These are phyloP conservation scores for Lapara coniferarum DNA, from an alignment of 2,888 invertebrate species.

Conservation along the genomic window DNA sequence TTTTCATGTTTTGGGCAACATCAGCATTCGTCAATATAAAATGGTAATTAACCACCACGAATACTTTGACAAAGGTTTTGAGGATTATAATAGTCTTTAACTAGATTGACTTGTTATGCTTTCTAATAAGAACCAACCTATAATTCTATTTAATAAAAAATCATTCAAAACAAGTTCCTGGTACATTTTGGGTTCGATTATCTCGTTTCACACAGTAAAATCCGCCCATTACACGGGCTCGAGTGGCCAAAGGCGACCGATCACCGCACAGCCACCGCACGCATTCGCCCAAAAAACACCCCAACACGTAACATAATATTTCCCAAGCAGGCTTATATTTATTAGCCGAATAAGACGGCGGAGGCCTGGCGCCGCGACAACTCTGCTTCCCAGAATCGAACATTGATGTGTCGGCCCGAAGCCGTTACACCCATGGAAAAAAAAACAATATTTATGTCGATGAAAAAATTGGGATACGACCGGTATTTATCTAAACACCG, in stretches of 20 bases:
- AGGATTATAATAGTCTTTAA: too few species aligned
- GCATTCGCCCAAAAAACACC: constrained; percentile 72
- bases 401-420: constrained; percentile 72
- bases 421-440: constrained; percentile 79
- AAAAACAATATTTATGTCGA: constrained; percentile 81
- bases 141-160: constrained; percentile 12
- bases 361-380: constrained; percentile 76
- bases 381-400: constrained; percentile 75
- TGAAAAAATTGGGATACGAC: constrained; percentile 77
- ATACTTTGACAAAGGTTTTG: too few species aligned
- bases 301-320: constrained; percentile 82
- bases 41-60: neutral
- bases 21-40: constrained; percentile 3
- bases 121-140: neutral
- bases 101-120: too few species aligned
- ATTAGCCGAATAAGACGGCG: constrained; percentile 64
- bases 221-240: constrained; percentile 64
- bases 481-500: constrained; percentile 75
- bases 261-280: constrained; percentile 58
- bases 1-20: neutral
- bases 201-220: constrained; percentile 45
- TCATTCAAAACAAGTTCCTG: constrained; percentile 32
- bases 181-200: constrained; percentile 37
- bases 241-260: constrained; percentile 67
- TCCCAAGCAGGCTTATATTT: constrained; percentile 82